Percentiles rank a stretch among this genome's conserved stretches.
These are phyloP conservation scores for Tigriopus japonicus DNA, from an alignment of 1,140 invertebrate genomes.

Conservation along the genomic window DNA sequence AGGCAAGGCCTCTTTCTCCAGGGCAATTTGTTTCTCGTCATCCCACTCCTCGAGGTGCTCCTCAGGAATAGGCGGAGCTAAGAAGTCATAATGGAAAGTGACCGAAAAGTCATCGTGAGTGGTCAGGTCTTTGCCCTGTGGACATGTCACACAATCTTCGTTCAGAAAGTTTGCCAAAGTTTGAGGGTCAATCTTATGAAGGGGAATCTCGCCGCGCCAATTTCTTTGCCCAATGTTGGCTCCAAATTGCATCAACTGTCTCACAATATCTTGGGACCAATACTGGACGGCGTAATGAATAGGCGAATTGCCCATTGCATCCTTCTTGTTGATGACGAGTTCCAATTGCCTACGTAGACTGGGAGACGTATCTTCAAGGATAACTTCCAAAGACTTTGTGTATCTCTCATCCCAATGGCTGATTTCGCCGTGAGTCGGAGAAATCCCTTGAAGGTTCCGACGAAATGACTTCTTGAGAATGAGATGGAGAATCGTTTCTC, in stretches of 20 bases:
- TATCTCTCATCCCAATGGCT: background rate
- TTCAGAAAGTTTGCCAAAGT: background rate
- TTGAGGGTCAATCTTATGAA: conserved; percentile 17
- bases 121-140: background rate
- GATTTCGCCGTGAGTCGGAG: background rate
- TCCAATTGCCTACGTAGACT: conserved; percentile 22
- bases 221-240: conserved; percentile 11
- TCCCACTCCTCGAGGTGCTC: background rate
- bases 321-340: conserved; percentile 40
- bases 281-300: conserved; percentile 51
- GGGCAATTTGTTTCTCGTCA: background rate
- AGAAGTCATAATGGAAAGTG: conserved; percentile 2
- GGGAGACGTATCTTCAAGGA: background rate
- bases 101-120: background rate
- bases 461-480: background rate
- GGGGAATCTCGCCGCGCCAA: conserved; percentile 5
- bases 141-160: conserved; percentile 1
- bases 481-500: background rate
- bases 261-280: conserved; percentile 9
- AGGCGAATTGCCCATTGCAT: conserved; percentile 50
- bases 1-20: conserved; percentile 19
- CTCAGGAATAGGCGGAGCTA: background rate
- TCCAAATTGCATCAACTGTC: conserved; percentile 2
- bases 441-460: background rate
- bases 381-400: background rate